These are phyloP conservation scores for Indri indri DNA, from an alignment of 2,113 vertebrate species.

Conservation along the genomic window DNA sequence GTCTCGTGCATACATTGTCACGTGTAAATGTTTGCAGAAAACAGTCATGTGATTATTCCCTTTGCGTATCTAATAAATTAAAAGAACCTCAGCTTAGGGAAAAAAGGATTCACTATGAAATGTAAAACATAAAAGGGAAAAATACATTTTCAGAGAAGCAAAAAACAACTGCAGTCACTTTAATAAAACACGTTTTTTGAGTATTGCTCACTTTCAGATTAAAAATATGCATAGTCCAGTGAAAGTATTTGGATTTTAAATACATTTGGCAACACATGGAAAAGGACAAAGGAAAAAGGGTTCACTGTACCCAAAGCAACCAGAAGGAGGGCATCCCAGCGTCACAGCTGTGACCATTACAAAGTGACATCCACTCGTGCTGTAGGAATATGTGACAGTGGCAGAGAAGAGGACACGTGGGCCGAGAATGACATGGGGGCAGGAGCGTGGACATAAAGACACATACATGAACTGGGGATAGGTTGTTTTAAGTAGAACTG, in stretches of 20 bases:
- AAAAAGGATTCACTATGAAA: not conserved
- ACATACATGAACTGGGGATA: not conserved
- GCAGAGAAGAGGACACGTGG: fast-evolving
- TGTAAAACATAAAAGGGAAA: not conserved
- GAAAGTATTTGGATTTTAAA: constrained; percentile 20
- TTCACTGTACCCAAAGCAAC: not conserved
- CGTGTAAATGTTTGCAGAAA: constrained; percentile 1
- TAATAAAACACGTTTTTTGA: not conserved
- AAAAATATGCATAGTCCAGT: not conserved
- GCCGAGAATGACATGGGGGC: not conserved
- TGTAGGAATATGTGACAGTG: fast-evolving
- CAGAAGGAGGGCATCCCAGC: not conserved
- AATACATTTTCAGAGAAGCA: not conserved
- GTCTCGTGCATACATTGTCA: not conserved
- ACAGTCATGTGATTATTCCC: not conserved
- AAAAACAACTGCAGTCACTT: not conserved
- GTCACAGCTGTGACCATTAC: not conserved
- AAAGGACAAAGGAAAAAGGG: not conserved
- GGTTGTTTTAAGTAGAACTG: not conserved
- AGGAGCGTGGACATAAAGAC: fast-evolving
- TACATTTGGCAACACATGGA: not conserved
- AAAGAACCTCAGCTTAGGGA: not conserved
- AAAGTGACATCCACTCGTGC: fast-evolving
- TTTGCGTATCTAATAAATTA: not conserved
- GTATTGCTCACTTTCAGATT: not conserved